phyloP scores from a whole-genome alignment of 1,140 invertebrate genomes.

The Nylanderia fulva region DNA sequence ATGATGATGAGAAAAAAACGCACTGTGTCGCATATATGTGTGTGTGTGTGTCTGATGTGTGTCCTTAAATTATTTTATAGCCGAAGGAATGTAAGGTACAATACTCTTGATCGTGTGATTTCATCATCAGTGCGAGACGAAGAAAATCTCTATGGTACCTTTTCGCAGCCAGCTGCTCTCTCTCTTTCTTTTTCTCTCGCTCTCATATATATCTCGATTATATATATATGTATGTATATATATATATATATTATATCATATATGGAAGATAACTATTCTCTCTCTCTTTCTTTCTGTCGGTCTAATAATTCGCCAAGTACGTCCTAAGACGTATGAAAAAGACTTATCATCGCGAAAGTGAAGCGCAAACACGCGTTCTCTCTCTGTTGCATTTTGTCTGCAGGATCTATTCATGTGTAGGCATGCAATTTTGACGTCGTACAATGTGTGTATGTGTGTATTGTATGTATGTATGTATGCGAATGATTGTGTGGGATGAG shows the following conservation, averaged over 20 bases:
- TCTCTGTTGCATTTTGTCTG: not conserved
- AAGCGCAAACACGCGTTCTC: constrained; percentile 68
- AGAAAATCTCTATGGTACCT: constrained; percentile 76
- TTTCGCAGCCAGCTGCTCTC: constrained; percentile 84
- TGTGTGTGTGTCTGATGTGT: not conserved
- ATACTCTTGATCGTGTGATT: constrained; percentile 84
- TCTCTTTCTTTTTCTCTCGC: not conserved
- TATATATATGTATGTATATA: constrained; percentile 39
- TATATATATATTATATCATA: constrained; percentile 60
- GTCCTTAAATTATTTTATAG: constrained; percentile 85
- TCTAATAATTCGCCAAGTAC: constrained; percentile 53
- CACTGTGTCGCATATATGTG: constrained; percentile 42
- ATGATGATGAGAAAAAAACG: constrained; percentile 55
- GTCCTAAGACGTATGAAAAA: constrained; percentile 23
- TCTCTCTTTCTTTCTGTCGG: constrained; percentile 28
- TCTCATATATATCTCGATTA: constrained; percentile 32
- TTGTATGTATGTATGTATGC: not conserved
- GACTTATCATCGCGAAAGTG: constrained; percentile 60
- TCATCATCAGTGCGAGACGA: constrained; percentile 71
- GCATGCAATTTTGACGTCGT: constrained; percentile 73
- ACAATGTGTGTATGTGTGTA: constrained; percentile 46
- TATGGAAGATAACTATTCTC: constrained; percentile 80
- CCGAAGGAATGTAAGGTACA: constrained; percentile 87
- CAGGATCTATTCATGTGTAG: constrained; percentile 62
- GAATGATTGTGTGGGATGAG: constrained; percentile 29